phyloP scores from a whole-genome alignment of 2,888 invertebrate species.

The Galerucella nymphaeae region DNA sequence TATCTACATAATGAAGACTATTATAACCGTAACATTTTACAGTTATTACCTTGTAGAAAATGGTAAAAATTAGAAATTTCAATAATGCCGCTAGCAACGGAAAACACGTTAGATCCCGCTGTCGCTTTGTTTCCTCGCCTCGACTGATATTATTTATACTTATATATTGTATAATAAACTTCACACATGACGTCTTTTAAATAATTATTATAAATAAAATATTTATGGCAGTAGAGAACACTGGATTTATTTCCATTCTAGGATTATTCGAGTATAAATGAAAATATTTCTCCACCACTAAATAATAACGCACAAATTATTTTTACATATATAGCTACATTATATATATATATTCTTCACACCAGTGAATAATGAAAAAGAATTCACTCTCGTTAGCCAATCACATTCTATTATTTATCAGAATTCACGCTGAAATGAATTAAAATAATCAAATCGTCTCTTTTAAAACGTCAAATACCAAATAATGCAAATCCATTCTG shows the following conservation, averaged over 20 bases:
- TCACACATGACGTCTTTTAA: not conserved
- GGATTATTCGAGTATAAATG: not conserved
- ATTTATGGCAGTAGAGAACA: not conserved
- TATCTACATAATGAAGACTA: not conserved
- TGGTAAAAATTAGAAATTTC: not conserved
- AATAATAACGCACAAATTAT: too few relatives aligned
- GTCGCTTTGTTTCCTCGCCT: not conserved
- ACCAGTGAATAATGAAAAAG: too few relatives aligned
- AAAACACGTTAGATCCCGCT: constrained; percentile 32
- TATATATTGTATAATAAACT: not conserved
- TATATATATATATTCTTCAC: too few relatives aligned
- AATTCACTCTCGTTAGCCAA: too few relatives aligned
- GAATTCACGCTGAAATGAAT: too few relatives aligned
- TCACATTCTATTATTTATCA: too few relatives aligned
- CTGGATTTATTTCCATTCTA: not conserved
- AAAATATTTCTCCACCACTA: too few relatives aligned
- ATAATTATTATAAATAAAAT: not conserved
- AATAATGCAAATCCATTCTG: too few relatives aligned
- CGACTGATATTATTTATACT: not conserved
- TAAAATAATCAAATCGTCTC: too few relatives aligned
- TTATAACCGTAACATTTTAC: not conserved
- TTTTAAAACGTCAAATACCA: too few relatives aligned
- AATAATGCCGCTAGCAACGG: constrained; percentile 16
- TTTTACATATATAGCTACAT: too few relatives aligned
- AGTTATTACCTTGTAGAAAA: not conserved